Evolutionary conservation across 2,113 vertebrate genomes (phyloP).

Genomic region (Nerophis lumbriciformis): DNA sequence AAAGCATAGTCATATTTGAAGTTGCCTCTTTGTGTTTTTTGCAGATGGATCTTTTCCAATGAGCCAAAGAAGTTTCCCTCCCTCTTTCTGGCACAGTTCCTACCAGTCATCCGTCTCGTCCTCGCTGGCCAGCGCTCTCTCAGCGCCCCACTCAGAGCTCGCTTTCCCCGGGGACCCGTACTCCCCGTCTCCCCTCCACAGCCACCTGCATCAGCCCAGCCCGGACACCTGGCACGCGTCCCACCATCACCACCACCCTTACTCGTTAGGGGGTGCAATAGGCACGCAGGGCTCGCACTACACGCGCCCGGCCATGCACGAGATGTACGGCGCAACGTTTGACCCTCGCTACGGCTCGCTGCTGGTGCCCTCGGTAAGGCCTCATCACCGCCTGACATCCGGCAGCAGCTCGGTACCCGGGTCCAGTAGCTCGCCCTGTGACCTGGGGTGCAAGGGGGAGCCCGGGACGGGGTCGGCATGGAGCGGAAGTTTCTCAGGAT

Average conservation of each 20-base stretch:
- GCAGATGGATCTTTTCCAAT: conserved; percentile 90
- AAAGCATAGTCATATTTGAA: not conserved
- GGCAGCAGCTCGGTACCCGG: conserved; percentile 68
- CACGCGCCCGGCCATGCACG: conserved; percentile 80
- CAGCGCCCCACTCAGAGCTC: conserved; percentile 81
- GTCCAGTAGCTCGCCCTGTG: conserved; percentile 78
- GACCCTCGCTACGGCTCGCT: conserved; percentile 89
- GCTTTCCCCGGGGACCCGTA: conserved; percentile 87
- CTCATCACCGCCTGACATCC: conserved; percentile 81
- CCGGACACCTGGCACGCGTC: conserved; percentile 88
- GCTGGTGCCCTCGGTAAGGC: conserved; percentile 86
- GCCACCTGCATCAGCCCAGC: conserved; percentile 88
- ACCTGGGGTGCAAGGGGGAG: conserved; percentile 82
- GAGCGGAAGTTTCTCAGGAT: conserved; percentile 80
- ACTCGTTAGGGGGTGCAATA: conserved; percentile 80
- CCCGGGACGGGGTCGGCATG: conserved; percentile 70
- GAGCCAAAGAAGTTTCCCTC: conserved; percentile 94
- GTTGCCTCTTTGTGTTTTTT: not conserved
- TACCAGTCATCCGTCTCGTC: conserved; percentile 82
- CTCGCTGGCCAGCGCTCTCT: conserved; percentile 74
- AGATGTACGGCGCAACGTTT: conserved; percentile 89
- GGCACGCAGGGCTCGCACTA: conserved; percentile 80
- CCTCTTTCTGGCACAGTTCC: conserved; percentile 96
- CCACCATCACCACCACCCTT: conserved; percentile 84
- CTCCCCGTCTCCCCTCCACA: conserved; percentile 79